Conservation (phyloP, 2,888 invertebrate genomes). For the Eilema sororculum region DNA sequence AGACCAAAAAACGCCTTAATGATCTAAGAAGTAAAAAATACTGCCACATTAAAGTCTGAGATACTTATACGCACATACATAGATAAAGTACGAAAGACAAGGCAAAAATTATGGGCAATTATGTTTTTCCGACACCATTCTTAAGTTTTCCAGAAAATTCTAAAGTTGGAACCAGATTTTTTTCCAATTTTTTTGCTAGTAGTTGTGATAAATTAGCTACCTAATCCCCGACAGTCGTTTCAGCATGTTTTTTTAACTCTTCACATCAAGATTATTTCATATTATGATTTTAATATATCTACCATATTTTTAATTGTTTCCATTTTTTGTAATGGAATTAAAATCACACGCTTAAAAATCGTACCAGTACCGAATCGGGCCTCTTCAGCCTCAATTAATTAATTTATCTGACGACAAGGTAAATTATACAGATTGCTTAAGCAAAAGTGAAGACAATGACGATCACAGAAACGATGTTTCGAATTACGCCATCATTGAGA, state of each 20-base stretch:
- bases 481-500: neutral
- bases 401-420: neutral
- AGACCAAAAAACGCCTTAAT: neutral
- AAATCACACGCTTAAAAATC: too few species aligned
- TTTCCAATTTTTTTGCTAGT: too few species aligned
- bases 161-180: too few species aligned
- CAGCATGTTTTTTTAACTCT: too few species aligned
- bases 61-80: neutral
- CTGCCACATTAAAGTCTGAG: neutral
- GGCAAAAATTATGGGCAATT: neutral
- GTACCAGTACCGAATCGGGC: too few species aligned
- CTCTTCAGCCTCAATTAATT: neutral
- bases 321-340: too few species aligned
- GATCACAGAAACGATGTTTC: neutral
- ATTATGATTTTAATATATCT: too few species aligned
- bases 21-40: neutral
- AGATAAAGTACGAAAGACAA: neutral
- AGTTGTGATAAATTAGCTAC: too few species aligned
- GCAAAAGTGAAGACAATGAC: neutral
- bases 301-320: too few species aligned
- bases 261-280: too few species aligned
- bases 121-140: neutral
- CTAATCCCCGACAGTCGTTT: too few species aligned
- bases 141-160: neutral
- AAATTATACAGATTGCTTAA: neutral